Base-by-base conservation (phyloP, 2,888 invertebrate genomes). In the Cryptus armator region DNA sequence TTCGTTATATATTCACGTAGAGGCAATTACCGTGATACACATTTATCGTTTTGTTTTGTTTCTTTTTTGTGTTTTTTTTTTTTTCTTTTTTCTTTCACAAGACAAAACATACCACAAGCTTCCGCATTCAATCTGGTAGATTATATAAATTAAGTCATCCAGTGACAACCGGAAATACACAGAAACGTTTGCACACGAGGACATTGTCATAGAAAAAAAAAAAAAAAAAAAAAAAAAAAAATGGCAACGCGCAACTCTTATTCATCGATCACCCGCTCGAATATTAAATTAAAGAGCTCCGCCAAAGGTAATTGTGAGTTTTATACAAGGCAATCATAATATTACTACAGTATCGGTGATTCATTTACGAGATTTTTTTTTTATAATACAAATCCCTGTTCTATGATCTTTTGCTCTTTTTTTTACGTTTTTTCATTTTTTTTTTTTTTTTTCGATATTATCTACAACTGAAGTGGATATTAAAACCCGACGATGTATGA, bases 101-200 rank as follows among this genome's bases (percentile, higher is more conserved):
- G 70, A 81, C 84, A 85, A 85, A 81, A 77, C 85, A 86, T 83
- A 86, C 83, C 64, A 83, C 83, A 85, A 86, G 74, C 81, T 85
- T 85, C n/a, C 85, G 79, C 86, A 86, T 86, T 86, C 76, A 85
- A 85, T 81, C 82, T 46, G 71, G 72, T 85, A 70, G 64, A 84
- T 76, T 62, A 62, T 62, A 86, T 87, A 87, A 86, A 87, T 62
- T 82, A 87, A 87, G 67, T 86, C 81, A 78, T 77, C 81, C 82
- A 84, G 82, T 62, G 67, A 78, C 53, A 74, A 37, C 37, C 80
- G 67, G 78, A 59, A 84, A 78, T 80, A 77, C 59, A 81, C 59
- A 74, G 77, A 83, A 64, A 16, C 48, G 64, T 81, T 87, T 80
- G 84, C 84, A 84, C 85, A 77, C 62, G 75, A 66, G 53, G 78